A percentile compares a stretch with the other conserved stretches of the same genome.
phyloP scores from a whole-genome alignment of 2,113 vertebrate species.

The Corvus hawaiiensis region DNA sequence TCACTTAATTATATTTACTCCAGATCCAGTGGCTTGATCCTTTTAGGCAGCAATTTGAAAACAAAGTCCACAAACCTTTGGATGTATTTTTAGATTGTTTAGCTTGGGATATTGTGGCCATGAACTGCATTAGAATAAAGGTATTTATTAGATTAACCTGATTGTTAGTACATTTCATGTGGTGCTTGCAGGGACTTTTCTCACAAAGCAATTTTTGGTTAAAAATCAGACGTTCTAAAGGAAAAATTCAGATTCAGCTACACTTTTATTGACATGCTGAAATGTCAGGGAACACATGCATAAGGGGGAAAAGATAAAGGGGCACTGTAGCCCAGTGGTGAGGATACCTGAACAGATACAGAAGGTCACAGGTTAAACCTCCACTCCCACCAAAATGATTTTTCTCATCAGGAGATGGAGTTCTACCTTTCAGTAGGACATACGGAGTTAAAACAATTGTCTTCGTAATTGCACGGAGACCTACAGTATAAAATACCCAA shows the following conservation, averaged over 20 bases:
- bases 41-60: not conserved
- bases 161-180: not conserved
- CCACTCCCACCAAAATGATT: not conserved
- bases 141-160: conserved; percentile 11
- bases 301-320: not conserved
- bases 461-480: not conserved
- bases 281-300: not conserved
- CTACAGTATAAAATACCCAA: not conserved
- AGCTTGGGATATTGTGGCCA: not conserved
- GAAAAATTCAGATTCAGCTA: not conserved
- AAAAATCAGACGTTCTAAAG: not conserved
- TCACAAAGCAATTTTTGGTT: not conserved
- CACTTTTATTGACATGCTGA: not conserved
- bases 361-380: not conserved
- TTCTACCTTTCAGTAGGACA: not conserved
- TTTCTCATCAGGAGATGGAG: not conserved
- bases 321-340: not conserved
- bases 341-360: not conserved
- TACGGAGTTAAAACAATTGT: not conserved
- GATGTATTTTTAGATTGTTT: not conserved
- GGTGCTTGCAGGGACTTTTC: not conserved
- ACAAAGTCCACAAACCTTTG: not conserved
- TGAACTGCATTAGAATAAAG: not conserved
- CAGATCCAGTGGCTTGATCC: not conserved
- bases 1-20: conserved; percentile 23